phyloP scores from a whole-genome alignment of 2,888 invertebrate species.

The Artemia sp. region DNA sequence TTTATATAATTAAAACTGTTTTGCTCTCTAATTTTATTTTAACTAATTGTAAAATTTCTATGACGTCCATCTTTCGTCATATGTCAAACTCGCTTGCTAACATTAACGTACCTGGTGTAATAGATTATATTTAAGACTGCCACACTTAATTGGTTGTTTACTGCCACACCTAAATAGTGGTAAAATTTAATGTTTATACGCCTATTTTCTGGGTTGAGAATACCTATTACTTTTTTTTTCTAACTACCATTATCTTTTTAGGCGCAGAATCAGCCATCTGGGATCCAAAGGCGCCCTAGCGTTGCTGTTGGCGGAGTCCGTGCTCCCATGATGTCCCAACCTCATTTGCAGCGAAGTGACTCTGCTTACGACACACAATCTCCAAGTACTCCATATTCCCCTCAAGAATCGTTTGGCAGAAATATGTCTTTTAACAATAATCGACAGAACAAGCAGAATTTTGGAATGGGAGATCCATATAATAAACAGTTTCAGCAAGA shows the following conservation, averaged over 20 bases:
- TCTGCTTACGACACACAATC: conserved; percentile 8
- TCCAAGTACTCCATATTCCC: conserved; percentile 5
- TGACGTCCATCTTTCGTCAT: no score
- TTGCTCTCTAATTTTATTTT: no score
- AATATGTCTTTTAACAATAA: background rate
- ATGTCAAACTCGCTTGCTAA: no score
- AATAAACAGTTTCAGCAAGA: background rate
- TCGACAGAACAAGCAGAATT: background rate
- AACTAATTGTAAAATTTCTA: no score
- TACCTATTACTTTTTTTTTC: no score
- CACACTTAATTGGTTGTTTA: no score
- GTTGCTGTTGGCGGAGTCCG: conserved; percentile 25
- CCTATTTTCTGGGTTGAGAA: no score
- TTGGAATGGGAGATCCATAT: background rate
- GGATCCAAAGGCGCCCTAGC: conserved; percentile 20
- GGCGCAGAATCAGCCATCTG: background rate
- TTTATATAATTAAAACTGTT: no score
- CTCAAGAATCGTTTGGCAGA: conserved; percentile 3
- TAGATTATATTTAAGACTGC: no score
- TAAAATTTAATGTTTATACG: no score
- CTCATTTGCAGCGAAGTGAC: conserved; percentile 5
- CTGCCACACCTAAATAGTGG: no score
- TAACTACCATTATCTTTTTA: background rate
- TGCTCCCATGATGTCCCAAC: conserved; percentile 23
- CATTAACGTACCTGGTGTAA: no score